phyloP scores from a whole-genome alignment of 2,113 vertebrate genomes.

The Siphamia tubifer region DNA sequence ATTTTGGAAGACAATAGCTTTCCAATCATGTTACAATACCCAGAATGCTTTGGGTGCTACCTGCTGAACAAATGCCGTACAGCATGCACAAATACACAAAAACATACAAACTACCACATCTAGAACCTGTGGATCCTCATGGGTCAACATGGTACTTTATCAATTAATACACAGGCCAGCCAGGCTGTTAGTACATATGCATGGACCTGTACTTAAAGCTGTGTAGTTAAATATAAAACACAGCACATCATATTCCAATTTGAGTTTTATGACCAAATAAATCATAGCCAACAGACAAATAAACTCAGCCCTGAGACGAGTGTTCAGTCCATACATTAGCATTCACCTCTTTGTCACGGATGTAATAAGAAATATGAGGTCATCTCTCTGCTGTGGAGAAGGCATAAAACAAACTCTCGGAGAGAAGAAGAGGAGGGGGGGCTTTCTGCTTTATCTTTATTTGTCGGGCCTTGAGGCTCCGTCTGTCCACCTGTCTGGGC shows the following conservation, averaged over 20 bases:
- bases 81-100: too few relatives aligned
- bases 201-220: background rate
- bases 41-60: too few relatives aligned
- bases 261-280: constrained; percentile 10
- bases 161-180: too few relatives aligned
- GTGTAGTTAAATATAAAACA: constrained; percentile 15
- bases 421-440: background rate
- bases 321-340: constrained; percentile 1
- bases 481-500: constrained; percentile 28
- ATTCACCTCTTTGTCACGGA: constrained; percentile 19
- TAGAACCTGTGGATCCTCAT: too few relatives aligned
- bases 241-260: constrained; percentile 4
- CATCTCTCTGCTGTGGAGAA: constrained; percentile 7
- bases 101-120: too few relatives aligned
- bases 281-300: constrained; percentile 22
- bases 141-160: too few relatives aligned
- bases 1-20: too few relatives aligned
- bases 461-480: constrained; percentile 19
- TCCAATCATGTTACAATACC: too few relatives aligned
- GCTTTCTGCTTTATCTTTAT: constrained; percentile 40
- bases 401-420: constrained; percentile 5
- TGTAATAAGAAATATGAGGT: constrained; percentile 12
- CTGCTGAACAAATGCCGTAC: too few relatives aligned
- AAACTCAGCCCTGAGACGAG: background rate
- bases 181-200: too few relatives aligned